These are phyloP conservation scores for Catalaphyllia jardinei DNA, from an alignment of 64 coral and sea anemone genomes.

Conservation along the genomic window DNA sequence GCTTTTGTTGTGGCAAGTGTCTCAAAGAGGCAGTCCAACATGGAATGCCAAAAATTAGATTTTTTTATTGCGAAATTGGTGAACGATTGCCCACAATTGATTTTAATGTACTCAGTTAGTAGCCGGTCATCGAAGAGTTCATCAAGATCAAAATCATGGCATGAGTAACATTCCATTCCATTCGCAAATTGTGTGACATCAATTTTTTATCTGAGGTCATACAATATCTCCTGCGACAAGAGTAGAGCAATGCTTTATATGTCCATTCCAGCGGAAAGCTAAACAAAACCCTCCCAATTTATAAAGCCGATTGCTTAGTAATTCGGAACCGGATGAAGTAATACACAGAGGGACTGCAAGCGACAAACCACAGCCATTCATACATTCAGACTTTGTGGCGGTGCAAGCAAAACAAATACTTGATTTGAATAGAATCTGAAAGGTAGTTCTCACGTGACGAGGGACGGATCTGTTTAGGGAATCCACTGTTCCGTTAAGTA, in stretches of 20 bases:
- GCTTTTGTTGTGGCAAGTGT: neutral
- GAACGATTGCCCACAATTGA: constrained; percentile 6
- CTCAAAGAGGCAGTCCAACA: neutral
- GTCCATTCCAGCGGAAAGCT: constrained; percentile 31
- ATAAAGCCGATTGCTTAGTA: neutral
- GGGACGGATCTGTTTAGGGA: constrained; percentile 19
- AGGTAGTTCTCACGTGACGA: constrained; percentile 22
- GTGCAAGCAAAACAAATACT: constrained; percentile 35
- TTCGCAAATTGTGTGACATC: constrained; percentile 37
- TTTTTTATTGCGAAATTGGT: constrained; percentile 2
- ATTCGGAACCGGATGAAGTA: constrained; percentile 30
- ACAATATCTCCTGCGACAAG: neutral
- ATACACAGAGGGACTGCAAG: constrained; percentile 35
- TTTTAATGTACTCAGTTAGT: neutral
- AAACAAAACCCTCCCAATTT: constrained; percentile 23
- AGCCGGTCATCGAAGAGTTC: constrained; percentile 18
- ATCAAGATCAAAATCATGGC: constrained; percentile 19
- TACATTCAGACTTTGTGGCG: constrained; percentile 34
- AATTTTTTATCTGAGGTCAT: constrained; percentile 3
- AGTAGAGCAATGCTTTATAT: neutral
- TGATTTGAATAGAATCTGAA: constrained; percentile 52
- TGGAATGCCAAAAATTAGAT: neutral
- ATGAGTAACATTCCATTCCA: constrained; percentile 27
- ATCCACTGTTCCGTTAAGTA: constrained; percentile 29
- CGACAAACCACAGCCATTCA: constrained; percentile 35